A percentile compares a stretch with the other conserved stretches of the same genome.
These are phyloP conservation scores for Hiodon tergisus DNA, from an alignment of 2,113 vertebrate genomes.

Conservation along the genomic window DNA sequence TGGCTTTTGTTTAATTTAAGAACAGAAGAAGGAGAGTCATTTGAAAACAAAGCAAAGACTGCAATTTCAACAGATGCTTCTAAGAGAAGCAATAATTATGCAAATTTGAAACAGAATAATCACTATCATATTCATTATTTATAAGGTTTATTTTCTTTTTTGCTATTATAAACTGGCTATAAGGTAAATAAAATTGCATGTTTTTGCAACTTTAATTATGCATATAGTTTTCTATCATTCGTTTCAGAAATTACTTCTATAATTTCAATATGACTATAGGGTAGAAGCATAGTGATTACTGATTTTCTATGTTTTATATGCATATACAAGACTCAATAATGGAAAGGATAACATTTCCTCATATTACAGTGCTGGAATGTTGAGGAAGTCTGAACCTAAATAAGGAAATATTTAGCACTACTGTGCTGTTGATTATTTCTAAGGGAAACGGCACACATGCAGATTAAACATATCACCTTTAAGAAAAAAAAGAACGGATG, in stretches of 20 bases:
- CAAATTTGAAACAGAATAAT: constrained; percentile 68
- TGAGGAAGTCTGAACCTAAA: neutral
- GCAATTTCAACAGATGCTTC: constrained; percentile 62
- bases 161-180: constrained; percentile 62
- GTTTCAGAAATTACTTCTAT: constrained; percentile 59
- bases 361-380: constrained; percentile 7
- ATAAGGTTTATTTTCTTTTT: constrained; percentile 61
- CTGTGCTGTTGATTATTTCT: no score
- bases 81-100: constrained; percentile 66
- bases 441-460: no score
- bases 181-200: constrained; percentile 60
- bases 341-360: constrained; percentile 26
- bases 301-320: constrained; percentile 67
- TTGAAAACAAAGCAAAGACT: constrained; percentile 40
- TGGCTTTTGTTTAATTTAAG: neutral
- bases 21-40: constrained; percentile 41
- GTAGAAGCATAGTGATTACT: constrained; percentile 56
- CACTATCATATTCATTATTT: constrained; percentile 69
- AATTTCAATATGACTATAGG: constrained; percentile 65
- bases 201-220: constrained; percentile 65
- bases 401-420: neutral
- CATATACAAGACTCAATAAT: constrained; percentile 44
- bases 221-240: constrained; percentile 66
- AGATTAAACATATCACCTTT: no score
- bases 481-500: neutral